Evolutionary conservation across 2,888 invertebrate species (phyloP).

Genomic region (Drosophila borealis): DNA sequence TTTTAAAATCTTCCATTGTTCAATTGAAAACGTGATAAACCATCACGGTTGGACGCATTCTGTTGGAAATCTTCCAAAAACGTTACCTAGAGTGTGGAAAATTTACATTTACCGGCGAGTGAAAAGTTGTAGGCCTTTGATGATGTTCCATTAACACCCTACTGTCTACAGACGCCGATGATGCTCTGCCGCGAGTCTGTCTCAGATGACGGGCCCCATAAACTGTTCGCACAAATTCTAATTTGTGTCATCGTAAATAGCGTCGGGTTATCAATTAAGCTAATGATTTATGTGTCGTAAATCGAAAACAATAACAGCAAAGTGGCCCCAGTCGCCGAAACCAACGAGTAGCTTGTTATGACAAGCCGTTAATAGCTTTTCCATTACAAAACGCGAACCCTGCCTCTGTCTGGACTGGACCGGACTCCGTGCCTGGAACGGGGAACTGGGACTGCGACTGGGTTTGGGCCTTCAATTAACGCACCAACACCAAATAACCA

Average conservation of each 20-base stretch:
- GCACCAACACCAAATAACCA: constrained; percentile 73
- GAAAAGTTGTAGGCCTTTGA: constrained; percentile 16
- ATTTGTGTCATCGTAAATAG: constrained; percentile 81
- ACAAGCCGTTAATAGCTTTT: constrained; percentile 78
- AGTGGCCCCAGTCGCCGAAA: constrained; percentile 31
- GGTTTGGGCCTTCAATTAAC: constrained; percentile 69
- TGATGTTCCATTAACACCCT: constrained; percentile 59
- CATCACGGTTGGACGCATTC: constrained; percentile 2
- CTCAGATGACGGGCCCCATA: constrained; percentile 51
- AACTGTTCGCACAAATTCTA: constrained; percentile 78
- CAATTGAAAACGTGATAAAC: constrained; percentile 62
- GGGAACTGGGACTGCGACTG: neutral
- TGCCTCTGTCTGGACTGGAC: neutral
- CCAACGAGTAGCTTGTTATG: constrained; percentile 67
- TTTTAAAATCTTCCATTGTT: constrained; percentile 64
- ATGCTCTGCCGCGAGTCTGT: constrained; percentile 8
- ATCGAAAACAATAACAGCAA: constrained; percentile 76
- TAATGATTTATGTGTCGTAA: constrained; percentile 76
- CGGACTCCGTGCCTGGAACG: neutral
- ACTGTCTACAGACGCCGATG: neutral
- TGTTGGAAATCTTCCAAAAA: constrained; percentile 62
- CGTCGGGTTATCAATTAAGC: constrained; percentile 78
- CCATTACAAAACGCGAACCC: constrained; percentile 49
- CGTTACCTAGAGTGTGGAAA: constrained; percentile 56
- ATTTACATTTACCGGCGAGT: constrained; percentile 25